Evolutionary conservation across 2,113 vertebrate genomes (phyloP).

Genomic region (Gadus chalcogrammus): DNA sequence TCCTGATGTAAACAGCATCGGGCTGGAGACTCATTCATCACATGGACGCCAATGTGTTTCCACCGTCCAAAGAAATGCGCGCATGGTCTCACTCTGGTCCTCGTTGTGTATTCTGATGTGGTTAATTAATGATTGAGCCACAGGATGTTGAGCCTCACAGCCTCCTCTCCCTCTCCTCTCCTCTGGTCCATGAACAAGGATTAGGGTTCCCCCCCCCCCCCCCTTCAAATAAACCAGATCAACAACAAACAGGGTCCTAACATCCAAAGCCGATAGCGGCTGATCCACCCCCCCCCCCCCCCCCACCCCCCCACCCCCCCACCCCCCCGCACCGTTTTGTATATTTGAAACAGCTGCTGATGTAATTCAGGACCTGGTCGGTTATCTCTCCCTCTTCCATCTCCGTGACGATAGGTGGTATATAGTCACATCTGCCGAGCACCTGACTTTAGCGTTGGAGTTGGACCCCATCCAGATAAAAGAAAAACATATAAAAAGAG

Average conservation of each 20-base stretch:
- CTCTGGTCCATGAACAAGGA: slow-evolving; percentile 40
- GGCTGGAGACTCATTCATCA: too few species aligned
- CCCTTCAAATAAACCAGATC: slow-evolving; percentile 54
- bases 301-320: too few species aligned
- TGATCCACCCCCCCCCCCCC: too few species aligned
- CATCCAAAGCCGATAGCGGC: slow-evolving; percentile 39
- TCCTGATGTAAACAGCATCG: too few species aligned
- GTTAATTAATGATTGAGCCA: slow-evolving; percentile 50
- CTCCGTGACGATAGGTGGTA: slow-evolving; percentile 57
- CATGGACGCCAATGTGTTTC: too few species aligned
- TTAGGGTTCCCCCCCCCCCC: slow-evolving; percentile 15
- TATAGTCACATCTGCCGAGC: slow-evolving; percentile 36
- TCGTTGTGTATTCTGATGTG: slow-evolving; percentile 41
- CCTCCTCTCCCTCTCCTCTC: slow-evolving; percentile 16
- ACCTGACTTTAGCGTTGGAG: slow-evolving; percentile 51
- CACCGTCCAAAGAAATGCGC: too few species aligned
- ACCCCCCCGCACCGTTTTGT: slow-evolving; percentile 31
- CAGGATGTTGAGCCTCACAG: slow-evolving; percentile 53
- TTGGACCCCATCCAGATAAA: slow-evolving; percentile 30
- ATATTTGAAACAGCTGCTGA: slow-evolving; percentile 64
- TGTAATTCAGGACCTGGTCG: slow-evolving; percentile 61
- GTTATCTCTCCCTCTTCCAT: slow-evolving; percentile 63
- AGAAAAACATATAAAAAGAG: slow-evolving; percentile 6
- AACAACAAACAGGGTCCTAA: slow-evolving; percentile 56
- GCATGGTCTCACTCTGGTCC: slow-evolving; percentile 3